Percentiles rank a stretch among this genome's conserved stretches.
Evolutionary conservation across 2,888 invertebrate species (phyloP).

Genomic region (Ornithoptera priamus): DNA sequence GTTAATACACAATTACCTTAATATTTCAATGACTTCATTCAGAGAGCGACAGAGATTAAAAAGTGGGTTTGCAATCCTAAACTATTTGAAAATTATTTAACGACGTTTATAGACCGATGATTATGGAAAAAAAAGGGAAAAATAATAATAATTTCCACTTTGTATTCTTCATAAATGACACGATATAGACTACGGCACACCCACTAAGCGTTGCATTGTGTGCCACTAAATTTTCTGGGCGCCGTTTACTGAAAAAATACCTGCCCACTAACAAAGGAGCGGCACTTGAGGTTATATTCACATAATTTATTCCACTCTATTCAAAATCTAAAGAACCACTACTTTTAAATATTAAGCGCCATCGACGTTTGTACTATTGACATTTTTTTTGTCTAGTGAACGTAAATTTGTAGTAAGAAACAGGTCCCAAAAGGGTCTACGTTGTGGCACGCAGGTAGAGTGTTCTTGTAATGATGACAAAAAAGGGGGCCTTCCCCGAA

Average conservation of each 20-base stretch:
- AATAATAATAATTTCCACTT: background rate
- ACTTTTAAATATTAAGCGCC: constrained; percentile 67
- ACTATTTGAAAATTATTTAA: background rate
- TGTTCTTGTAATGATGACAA: constrained; percentile 42
- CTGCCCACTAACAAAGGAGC: constrained; percentile 41
- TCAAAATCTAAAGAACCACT: constrained; percentile 43
- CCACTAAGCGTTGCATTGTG: constrained; percentile 46
- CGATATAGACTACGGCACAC: constrained; percentile 40
- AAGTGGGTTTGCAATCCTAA: background rate
- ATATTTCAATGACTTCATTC: no score
- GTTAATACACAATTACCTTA: no score
- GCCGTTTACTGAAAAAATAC: constrained; percentile 45
- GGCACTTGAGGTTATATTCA: constrained; percentile 52
- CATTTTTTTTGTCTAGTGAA: constrained; percentile 47
- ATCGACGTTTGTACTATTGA: constrained; percentile 53
- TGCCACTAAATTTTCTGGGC: constrained; percentile 45
- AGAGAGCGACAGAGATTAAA: background rate
- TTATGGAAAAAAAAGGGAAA: background rate
- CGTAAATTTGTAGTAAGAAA: constrained; percentile 67
- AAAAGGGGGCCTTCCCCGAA: constrained; percentile 60
- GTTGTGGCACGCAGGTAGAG: constrained; percentile 55
- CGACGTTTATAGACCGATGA: background rate
- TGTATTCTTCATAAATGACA: background rate
- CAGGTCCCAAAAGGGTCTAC: constrained; percentile 47
- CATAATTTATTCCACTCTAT: constrained; percentile 47